Conservation (phyloP, 2,113 vertebrate genomes). For the Engystomops pustulosus region DNA sequence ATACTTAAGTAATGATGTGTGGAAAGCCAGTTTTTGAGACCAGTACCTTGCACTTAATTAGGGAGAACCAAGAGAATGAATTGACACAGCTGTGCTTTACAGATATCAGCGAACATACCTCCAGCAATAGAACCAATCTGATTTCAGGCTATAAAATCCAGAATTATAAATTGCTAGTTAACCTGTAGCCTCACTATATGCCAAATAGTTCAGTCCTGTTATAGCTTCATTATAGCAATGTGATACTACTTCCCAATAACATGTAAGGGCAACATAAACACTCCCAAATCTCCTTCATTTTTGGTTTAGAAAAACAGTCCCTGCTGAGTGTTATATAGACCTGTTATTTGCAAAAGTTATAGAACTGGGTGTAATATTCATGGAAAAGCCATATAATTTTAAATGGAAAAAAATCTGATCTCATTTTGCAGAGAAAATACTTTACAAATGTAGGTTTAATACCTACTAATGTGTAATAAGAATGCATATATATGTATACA, state of each 20-base stretch:
- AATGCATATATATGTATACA: not conserved
- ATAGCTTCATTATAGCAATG: not conserved
- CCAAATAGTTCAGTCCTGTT: conserved; percentile 14
- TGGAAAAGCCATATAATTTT: not conserved
- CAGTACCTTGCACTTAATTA: conserved; percentile 59
- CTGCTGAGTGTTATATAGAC: conserved; percentile 32
- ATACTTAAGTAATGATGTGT: conserved; percentile 55
- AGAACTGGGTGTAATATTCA: not conserved
- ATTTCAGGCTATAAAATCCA: conserved; percentile 33
- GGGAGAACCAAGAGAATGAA: conserved; percentile 48
- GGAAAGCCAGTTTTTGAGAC: conserved; percentile 52
- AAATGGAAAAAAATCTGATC: not conserved
- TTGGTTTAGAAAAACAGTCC: conserved; percentile 19
- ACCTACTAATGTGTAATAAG: not conserved
- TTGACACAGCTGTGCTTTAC: conserved; percentile 55
- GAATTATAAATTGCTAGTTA: conserved; percentile 4
- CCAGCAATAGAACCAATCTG: not conserved
- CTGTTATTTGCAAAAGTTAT: conserved; percentile 7
- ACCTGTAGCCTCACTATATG: not conserved
- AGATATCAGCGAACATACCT: conserved; percentile 36
- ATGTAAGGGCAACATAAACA: not conserved
- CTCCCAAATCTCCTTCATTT: conserved; percentile 10
- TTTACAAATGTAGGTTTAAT: not conserved
- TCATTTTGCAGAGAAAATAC: not conserved
- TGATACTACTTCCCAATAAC: conserved; percentile 20